These are phyloP conservation scores for Dolichoris vasculosae DNA, from an alignment of 1,140 invertebrate genomes.

Conservation along the genomic window DNA sequence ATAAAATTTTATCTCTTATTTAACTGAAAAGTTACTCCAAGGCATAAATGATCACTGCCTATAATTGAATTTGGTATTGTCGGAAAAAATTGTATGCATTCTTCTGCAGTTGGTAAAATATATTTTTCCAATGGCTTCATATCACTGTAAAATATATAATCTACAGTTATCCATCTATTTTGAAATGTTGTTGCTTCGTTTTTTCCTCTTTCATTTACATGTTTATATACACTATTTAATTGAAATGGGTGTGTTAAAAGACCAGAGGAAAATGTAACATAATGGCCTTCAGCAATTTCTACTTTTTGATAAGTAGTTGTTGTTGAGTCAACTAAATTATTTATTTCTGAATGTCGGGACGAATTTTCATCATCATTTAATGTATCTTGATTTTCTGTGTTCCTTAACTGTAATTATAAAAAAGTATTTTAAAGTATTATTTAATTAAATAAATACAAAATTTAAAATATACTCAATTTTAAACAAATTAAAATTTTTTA, in stretches of 20 bases:
- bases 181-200: conserved; percentile 83
- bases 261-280: conserved; percentile 72
- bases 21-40: conserved; percentile 79
- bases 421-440: neutral
- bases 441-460: neutral
- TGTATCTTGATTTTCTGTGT: conserved; percentile 23
- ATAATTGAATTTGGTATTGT: conserved; percentile 82
- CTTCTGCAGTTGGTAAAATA: conserved; percentile 77
- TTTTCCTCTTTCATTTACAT: conserved; percentile 66
- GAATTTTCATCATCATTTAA: neutral
- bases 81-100: conserved; percentile 77
- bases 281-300: conserved; percentile 59
- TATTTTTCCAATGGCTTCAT: conserved; percentile 78
- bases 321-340: conserved; percentile 53
- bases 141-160: conserved; percentile 86
- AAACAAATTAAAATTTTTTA: neutral
- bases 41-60: conserved; percentile 86
- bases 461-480: neutral
- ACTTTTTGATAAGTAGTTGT: conserved; percentile 59
- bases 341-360: conserved; percentile 21
- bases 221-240: conserved; percentile 76
- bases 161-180: conserved; percentile 85
- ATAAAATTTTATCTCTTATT: conserved; percentile 58
- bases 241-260: conserved; percentile 75
- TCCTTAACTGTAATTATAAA: conserved; percentile 28